Evolutionary conservation across 30 jellyfish, hydroid and myxozoan species (phyloP), one percentile per base, ranked within the genome.

Genomic region (Catostylus mosaicus): DNA sequence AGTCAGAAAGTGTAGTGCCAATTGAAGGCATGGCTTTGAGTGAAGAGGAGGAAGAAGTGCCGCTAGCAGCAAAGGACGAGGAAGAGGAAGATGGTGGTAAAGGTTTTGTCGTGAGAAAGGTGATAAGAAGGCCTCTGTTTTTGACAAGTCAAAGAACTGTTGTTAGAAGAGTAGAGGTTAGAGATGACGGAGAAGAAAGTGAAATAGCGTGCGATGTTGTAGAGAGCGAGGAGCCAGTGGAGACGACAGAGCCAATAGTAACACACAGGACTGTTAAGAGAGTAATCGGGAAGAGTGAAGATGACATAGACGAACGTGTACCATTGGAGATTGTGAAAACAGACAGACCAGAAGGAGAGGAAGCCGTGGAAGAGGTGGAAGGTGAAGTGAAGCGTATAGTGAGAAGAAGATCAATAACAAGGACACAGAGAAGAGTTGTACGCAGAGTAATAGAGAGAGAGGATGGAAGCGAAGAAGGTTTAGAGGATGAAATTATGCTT

Each of bases 111-210:
- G 79, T 77, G 69, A 77, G 93, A 33, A 68, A 61, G 65, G 93
- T 80, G 63, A 85, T 80, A 16, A 71, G 93, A 48, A 80, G 90
- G 73, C 93, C 97, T 9, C 38, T 88, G 73, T 67, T 68, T 84
- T 77, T 88, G 73, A 88, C 97, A 12, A 78, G 89, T 62, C 80
- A 88, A 83, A 88, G 86, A 47, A 88, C 93, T 31, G 90, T 80
- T n/a, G 48, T 78, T 59, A 66, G 93, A 60, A 59, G 43, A 45
- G 65, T 77, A 0, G 77, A 36, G 10, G 47, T 30, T 11, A 60
- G 68, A 34, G 78, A 77, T 12, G 88, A 77, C 57, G 88, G 88
- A 52, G 75, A 48, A 48, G 90, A 79, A 64, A 56, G 46, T 12
- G 90, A 62, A 37, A 40, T 74, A 59, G 97, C 37, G 50, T 86